phyloP scores from a whole-genome alignment of 2,888 invertebrate genomes.

The Yponomeuta cagnagella region DNA sequence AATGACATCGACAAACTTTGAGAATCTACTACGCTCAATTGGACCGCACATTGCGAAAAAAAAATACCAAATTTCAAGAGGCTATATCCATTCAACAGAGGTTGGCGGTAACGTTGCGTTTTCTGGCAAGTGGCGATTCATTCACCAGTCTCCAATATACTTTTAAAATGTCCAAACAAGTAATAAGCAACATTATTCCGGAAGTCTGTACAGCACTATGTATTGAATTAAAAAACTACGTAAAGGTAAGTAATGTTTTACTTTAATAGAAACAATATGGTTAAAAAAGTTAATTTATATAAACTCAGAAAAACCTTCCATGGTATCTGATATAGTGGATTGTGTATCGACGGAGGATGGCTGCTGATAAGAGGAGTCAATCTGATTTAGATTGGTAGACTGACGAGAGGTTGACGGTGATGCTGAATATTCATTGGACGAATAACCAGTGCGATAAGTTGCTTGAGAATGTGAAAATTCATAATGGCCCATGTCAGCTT shows the following conservation, averaged over 20 bases:
- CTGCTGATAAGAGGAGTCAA: slow-evolving; percentile 6
- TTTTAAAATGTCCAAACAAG: slow-evolving; percentile 12
- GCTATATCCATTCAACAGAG: slow-evolving; percentile 2
- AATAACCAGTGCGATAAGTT: slow-evolving; percentile 17
- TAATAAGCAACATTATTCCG: slow-evolving; percentile 10
- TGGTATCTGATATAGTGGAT: slow-evolving; percentile 4
- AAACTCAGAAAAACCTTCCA: slow-evolving; percentile 4
- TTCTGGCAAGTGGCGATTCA: slow-evolving; percentile 12
- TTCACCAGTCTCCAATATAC: slow-evolving; percentile 10
- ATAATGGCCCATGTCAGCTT: slow-evolving; percentile 14
- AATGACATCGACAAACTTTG: too few species aligned
- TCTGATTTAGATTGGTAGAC: slow-evolving; percentile 8
- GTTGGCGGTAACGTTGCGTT: slow-evolving; percentile 9
- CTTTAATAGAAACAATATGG: not conserved
- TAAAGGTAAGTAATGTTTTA: slow-evolving; percentile 6
- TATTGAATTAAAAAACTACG: not conserved
- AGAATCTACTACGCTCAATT: too few species aligned
- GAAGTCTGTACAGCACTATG: slow-evolving; percentile 10
- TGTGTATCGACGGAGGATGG: slow-evolving; percentile 3
- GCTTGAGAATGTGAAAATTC: slow-evolving; percentile 19
- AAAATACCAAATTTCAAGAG: slow-evolving; percentile 1
- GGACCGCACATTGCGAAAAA: not conserved
- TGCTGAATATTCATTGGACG: slow-evolving; percentile 18
- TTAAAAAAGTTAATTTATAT: slow-evolving; percentile 12
- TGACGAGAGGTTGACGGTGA: slow-evolving; percentile 17